A percentile compares a stretch with the other conserved stretches of the same genome.
Evolutionary conservation across 2,888 invertebrate genomes (phyloP).

Genomic region (Cacoxenus indagator): DNA sequence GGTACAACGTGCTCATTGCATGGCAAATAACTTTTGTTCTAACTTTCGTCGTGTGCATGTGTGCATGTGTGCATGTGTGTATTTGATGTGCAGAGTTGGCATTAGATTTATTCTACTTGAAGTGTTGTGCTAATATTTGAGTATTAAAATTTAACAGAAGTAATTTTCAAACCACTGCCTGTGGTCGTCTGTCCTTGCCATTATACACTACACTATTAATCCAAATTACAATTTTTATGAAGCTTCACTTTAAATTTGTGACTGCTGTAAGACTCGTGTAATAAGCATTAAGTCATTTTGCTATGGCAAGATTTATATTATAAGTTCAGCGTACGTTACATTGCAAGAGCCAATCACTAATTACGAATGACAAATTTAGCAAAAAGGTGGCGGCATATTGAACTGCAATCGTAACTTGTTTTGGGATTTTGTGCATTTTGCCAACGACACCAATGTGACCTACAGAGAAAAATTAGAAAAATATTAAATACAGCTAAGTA

Average conservation of each 20-base stretch:
- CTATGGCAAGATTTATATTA: not conserved
- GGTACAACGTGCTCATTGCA: not conserved
- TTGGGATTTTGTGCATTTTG: not conserved
- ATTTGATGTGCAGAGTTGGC: conserved; percentile 31
- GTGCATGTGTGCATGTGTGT: conserved; percentile 22
- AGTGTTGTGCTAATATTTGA: conserved; percentile 59
- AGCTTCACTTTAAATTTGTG: not conserved
- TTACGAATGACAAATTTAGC: not conserved
- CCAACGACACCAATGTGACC: too few species aligned
- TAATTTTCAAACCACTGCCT: not conserved
- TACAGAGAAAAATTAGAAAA: not conserved
- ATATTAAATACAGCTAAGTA: not conserved
- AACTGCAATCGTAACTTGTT: not conserved
- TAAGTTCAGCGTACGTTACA: not conserved
- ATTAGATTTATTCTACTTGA: conserved; percentile 53
- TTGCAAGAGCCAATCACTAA: not conserved
- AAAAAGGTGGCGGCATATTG: not conserved
- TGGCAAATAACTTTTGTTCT: not conserved
- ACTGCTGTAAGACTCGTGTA: not conserved
- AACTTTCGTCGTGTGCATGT: conserved; percentile 15
- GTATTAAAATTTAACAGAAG: conserved; percentile 41
- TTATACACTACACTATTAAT: too few species aligned
- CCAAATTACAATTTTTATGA: too few species aligned
- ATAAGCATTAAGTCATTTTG: not conserved
- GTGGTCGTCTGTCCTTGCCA: not conserved